Percentiles rank a stretch among this genome's conserved stretches.
Conservation (phyloP, 2,113 vertebrate species). For the Suricata suricatta region DNA sequence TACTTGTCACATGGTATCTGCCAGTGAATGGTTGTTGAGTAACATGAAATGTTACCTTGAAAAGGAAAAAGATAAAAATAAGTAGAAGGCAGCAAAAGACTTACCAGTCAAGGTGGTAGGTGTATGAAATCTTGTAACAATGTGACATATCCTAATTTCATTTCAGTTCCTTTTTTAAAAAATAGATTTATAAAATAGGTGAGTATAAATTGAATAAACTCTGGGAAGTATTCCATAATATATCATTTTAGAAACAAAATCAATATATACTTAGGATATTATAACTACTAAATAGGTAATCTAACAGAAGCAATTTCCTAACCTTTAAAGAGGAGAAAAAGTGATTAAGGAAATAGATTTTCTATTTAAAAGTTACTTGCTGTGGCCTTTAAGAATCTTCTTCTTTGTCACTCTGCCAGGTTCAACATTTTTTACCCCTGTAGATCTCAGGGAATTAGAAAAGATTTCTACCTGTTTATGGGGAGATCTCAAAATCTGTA, state of each 20-base stretch:
- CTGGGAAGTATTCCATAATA: conserved; percentile 58
- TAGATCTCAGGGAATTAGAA: background rate
- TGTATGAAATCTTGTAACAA: background rate
- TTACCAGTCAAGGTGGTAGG: background rate
- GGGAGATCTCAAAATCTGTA: background rate
- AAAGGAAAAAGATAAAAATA: conserved; percentile 2
- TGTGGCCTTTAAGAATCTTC: conserved; percentile 18
- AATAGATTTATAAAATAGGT: conserved; percentile 13
- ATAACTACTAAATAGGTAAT: conserved; percentile 74
- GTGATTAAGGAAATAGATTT: conserved; percentile 76
- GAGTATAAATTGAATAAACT: conserved; percentile 64
- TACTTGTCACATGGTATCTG: background rate
- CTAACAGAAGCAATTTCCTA: conserved; percentile 76
- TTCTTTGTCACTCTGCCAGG: background rate
- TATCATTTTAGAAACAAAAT: conserved; percentile 79
- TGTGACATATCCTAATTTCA: background rate
- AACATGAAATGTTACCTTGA: background rate
- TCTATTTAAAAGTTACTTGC: conserved; percentile 60
- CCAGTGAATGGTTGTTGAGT: background rate
- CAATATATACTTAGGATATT: conserved; percentile 76
- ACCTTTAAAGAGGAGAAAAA: conserved; percentile 71
- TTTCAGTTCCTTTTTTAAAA: background rate
- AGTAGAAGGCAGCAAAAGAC: background rate
- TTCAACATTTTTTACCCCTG: background rate
- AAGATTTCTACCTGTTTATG: conserved; percentile 19